These are phyloP conservation scores for Pelosia muscerda DNA, from an alignment of 2,888 invertebrate species.

Conservation along the genomic window DNA sequence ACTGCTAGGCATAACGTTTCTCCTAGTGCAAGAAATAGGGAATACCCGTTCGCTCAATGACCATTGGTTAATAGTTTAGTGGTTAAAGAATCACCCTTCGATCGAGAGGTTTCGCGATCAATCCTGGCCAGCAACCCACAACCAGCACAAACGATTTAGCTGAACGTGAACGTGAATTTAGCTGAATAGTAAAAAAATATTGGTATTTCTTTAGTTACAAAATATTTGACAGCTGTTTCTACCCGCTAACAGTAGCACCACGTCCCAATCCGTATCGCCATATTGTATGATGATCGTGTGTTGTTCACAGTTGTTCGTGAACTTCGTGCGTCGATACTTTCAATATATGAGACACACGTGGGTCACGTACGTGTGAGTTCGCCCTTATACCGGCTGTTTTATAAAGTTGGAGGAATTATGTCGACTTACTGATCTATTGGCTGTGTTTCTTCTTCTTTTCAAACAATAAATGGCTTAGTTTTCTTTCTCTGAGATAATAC, in stretches of 20 bases:
- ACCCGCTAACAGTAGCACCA: conserved; percentile 3
- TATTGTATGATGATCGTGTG: conserved; percentile 22
- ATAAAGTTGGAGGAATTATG: conserved; percentile 26
- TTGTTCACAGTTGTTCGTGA: conserved; percentile 28
- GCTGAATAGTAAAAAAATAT: too few relatives aligned
- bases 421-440: conserved; percentile 18
- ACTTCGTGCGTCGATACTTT: conserved; percentile 23
- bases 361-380: conserved; percentile 20
- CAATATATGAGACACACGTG: conserved; percentile 27
- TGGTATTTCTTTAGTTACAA: too few relatives aligned
- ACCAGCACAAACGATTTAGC: too few relatives aligned
- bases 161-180: too few relatives aligned
- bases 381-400: conserved; percentile 20
- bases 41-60: too few relatives aligned
- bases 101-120: too few relatives aligned
- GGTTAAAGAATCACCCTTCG: too few relatives aligned
- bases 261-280: conserved; percentile 14
- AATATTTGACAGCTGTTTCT: background rate
- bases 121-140: too few relatives aligned
- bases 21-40: too few relatives aligned
- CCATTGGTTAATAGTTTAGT: too few relatives aligned
- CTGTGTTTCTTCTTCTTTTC: conserved; percentile 8
- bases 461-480: conserved; percentile 1
- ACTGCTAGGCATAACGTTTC: too few relatives aligned
- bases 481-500: background rate